Evolutionary conservation across 2,888 invertebrate species (phyloP), one percentile per base, ranked within the genome.

Genomic region (Meiosimyza decipiens): DNA sequence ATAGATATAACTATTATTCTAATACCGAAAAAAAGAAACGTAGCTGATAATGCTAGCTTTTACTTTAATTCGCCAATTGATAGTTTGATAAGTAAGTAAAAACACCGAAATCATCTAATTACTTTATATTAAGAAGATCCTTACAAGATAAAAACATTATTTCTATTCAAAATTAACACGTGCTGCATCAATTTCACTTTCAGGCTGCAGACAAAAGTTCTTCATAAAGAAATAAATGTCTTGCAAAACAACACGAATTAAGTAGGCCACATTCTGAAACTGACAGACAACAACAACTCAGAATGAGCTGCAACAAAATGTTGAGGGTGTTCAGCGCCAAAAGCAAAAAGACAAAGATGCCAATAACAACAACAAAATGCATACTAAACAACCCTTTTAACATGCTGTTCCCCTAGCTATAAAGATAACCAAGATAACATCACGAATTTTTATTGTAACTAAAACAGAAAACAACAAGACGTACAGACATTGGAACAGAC

Each of bases 211-310:
- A 49, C 51, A 51, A 52, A 18, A 47, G 12, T 28, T n/a, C 3
- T 33, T 2, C 40, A 40, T 9, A 1, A 7, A 40, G 9, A 57
- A 51, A 50, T 60, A 63, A 63, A 40, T 50, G 13, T 9, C 6
- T 28, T n/a, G 52, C 6, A 18, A 33, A 28, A 57, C 22, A 74
- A 60, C 13, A 55, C 57, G 59, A 71, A 47, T 70, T 73, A 80
- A 78, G 78, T 80, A 80, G 80, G 80, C 76, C 77, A 77, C 75
- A 74, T 60, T 73, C 52, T 52, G 50, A 55, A 47, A 60, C 16
- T 15, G 33, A 63, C 64, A 15, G 47, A 13, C 54, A 60, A 57
- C 49, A 16, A 65, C 22, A 18, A 11, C 47, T 55, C 18, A 60
- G 71, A 55, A 68, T 64, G 52, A 59, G 47, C 15, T 50, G 52